Percentiles rank a stretch among this genome's conserved stretches.
Conservation (phyloP, 1,140 invertebrate species). For the Drosophila busckii region DNA sequence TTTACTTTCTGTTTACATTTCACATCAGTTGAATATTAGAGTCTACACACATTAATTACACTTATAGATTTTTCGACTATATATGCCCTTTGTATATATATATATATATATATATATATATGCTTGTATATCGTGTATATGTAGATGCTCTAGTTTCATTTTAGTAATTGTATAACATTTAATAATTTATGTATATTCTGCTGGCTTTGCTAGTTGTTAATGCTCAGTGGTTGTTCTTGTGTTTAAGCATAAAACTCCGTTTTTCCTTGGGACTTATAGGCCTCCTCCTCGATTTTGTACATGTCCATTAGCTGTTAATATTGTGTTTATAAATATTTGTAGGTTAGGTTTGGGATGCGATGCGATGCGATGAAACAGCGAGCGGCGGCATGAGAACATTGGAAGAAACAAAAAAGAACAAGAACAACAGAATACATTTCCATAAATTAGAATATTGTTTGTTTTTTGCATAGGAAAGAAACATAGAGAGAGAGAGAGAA, state of each 20-base stretch:
- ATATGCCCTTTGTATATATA: slow-evolving; percentile 24
- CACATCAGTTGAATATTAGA: slow-evolving; percentile 31
- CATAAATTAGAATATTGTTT: slow-evolving; percentile 26
- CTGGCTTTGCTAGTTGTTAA: slow-evolving; percentile 11
- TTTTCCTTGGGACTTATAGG: slow-evolving; percentile 94
- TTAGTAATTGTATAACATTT: too few relatives aligned
- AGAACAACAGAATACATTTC: slow-evolving; percentile 12
- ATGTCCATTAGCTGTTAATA: slow-evolving; percentile 91
- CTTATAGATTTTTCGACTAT: slow-evolving; percentile 13
- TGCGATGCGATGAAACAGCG: slow-evolving; percentile 12
- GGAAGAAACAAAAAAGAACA: too few relatives aligned
- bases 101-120: too few relatives aligned
- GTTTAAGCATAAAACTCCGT: slow-evolving; percentile 92
- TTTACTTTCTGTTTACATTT: slow-evolving; percentile 49
- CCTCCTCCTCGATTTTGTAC: slow-evolving; percentile 96
- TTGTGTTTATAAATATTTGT: slow-evolving; percentile 30
- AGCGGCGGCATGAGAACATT: slow-evolving; percentile 44
- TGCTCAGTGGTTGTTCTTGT: slow-evolving; percentile 13
- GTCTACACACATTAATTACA: slow-evolving; percentile 14
- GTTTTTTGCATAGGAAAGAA: slow-evolving; percentile 10
- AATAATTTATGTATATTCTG: slow-evolving; percentile 7
- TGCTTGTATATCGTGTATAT: too few relatives aligned
- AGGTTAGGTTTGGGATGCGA: slow-evolving; percentile 20
- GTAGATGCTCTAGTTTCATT: slow-evolving; percentile 35
- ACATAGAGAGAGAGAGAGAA: slow-evolving; percentile 26